Evolutionary conservation across 2,888 invertebrate species (phyloP), one percentile per base, ranked within the genome.

Genomic region (Glaucopsyche alexis): DNA sequence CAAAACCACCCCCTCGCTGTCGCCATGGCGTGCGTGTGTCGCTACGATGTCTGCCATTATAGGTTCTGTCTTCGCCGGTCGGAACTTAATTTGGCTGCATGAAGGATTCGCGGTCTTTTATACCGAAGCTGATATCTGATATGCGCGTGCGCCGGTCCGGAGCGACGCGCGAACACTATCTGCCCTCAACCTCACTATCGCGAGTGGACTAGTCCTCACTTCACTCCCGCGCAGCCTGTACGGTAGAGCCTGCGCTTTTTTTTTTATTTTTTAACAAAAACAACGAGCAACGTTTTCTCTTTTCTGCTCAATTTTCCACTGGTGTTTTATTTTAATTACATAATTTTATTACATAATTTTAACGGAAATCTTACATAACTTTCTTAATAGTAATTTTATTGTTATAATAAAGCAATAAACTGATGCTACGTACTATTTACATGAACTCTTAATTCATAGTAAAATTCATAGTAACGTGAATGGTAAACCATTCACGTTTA

Each of bases 1-100:
- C 49, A 95, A 80, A 29, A 96, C 83, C 9, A 95, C 92, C 7
- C 89, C 90, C 0, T 93, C 87, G 0, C 85, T 85, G 6, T 85
- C 84, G 1, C 81, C 80, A 50, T 81, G 80, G 13, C 74, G 75
- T 19, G 65, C 79, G 55, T 84, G 80, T 72, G 78, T 72, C 6
- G 75, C 71, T 14, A 72, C 45, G 64, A 80, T 40, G 66, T 77
- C 76, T 75, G 75, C 79, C 80, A 79, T 80, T 77, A 74, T 79
- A 11, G 72, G 74, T 38, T 76, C 40, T 70, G 77, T 72, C 71
- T 76, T 69, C 72, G 71, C 69, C 71, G 76, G 73, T 77, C 75
- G 73, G 74, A 74, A 72, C 74, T 75, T 73, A 78, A 87, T 80
- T 88, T 87, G 78, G 73, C 76, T 74, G 79, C 78, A 77, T 79